phyloP scores from a whole-genome alignment of 1,140 invertebrate species.

The Pogonus chalceus region DNA sequence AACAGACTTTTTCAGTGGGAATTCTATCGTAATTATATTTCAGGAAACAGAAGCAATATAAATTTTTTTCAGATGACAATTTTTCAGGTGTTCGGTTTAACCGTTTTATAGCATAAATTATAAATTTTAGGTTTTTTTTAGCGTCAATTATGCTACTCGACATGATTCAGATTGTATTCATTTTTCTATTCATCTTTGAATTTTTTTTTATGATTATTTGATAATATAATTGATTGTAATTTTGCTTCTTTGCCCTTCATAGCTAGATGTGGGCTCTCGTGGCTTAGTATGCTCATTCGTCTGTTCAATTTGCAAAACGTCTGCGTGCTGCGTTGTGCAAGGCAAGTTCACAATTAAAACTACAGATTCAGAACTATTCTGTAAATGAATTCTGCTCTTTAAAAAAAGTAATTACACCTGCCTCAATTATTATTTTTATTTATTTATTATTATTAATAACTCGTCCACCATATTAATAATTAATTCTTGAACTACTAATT shows the following conservation, averaged over 20 bases:
- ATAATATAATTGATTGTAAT: background rate
- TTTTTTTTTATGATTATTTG: background rate
- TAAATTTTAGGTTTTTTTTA: slow-evolving; percentile 12
- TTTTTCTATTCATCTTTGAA: background rate
- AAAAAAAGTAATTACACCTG: no score
- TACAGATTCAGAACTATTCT: no score
- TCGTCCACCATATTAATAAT: no score
- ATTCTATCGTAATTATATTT: no score
- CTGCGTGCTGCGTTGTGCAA: slow-evolving; percentile 5
- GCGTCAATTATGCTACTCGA: slow-evolving; percentile 15
- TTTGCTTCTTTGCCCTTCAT: slow-evolving; percentile 10
- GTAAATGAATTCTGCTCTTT: no score
- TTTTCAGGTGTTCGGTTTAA: slow-evolving; percentile 14
- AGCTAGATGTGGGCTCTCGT: slow-evolving; percentile 9
- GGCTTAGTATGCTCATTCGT: slow-evolving; percentile 3
- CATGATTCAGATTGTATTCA: background rate
- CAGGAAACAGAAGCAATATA: background rate
- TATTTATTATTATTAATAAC: no score
- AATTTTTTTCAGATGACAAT: background rate
- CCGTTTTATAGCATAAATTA: slow-evolving; percentile 9
- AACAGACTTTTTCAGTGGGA: slow-evolving; percentile 3
- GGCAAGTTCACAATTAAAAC: background rate
- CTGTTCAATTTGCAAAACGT: background rate
- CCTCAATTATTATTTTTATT: no score
- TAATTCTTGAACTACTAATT: no score